Percentiles rank a stretch among this genome's conserved stretches.
Evolutionary conservation across 2,888 invertebrate genomes (phyloP).

Genomic region (Morinoia aosen): DNA sequence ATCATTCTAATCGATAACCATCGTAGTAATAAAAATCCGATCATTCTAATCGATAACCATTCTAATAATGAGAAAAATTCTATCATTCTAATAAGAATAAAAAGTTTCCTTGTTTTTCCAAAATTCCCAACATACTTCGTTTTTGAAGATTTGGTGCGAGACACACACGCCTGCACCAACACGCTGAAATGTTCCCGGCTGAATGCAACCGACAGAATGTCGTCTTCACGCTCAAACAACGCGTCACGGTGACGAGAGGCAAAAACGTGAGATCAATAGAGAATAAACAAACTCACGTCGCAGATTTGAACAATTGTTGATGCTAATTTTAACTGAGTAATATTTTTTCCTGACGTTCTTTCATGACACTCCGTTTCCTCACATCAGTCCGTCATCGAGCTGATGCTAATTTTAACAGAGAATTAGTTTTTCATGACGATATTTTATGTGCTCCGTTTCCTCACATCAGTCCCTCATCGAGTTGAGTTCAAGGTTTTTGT

Average conservation of each 20-base stretch:
- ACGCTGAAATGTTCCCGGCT: background rate
- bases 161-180: background rate
- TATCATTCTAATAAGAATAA: no score
- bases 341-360: background rate
- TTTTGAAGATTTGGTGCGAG: background rate
- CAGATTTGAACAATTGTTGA: background rate
- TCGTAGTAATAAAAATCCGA: background rate
- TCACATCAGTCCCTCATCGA: background rate
- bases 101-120: no score
- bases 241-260: background rate
- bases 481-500: background rate
- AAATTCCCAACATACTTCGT: background rate
- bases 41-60: background rate
- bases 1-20: background rate
- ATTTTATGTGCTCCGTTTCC: background rate
- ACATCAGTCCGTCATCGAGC: background rate
- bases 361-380: background rate
- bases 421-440: background rate
- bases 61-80: no score
- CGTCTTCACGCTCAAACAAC: background rate
- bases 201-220: background rate
- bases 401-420: no score
- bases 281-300: background rate
- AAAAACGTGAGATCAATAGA: background rate
- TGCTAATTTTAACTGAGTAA: background rate